Conservation (phyloP, 2,888 invertebrate species). For the Drosophila pseudotalamancana region DNA sequence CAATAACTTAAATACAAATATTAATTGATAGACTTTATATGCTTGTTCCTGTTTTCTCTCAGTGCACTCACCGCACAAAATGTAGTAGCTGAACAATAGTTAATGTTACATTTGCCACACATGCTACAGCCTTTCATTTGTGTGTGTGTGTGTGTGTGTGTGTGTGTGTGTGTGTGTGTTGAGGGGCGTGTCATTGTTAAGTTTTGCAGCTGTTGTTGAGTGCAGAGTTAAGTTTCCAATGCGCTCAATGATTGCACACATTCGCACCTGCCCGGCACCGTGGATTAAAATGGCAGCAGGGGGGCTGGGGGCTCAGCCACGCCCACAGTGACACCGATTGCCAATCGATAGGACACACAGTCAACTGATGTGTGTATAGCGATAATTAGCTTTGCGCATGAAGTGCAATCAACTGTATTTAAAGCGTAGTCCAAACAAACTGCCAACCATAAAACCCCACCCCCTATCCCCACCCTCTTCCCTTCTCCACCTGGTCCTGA, state of each 20-base stretch:
- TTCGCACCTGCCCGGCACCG: neutral
- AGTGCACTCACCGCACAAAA: constrained; percentile 11
- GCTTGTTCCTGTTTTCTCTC: neutral
- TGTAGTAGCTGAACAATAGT: constrained; percentile 21
- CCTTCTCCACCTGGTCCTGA: neutral
- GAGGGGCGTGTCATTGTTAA: constrained; percentile 14
- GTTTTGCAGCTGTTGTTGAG: constrained; percentile 31
- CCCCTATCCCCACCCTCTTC: neutral
- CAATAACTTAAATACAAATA: too few species aligned
- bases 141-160: neutral
- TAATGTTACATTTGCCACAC: constrained; percentile 8
- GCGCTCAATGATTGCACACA: constrained; percentile 31
- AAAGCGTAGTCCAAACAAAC: constrained; percentile 28
- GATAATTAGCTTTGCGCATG: constrained; percentile 41
- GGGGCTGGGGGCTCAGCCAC: constrained; percentile 5
- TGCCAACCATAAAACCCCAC: neutral
- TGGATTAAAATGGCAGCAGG: too few species aligned
- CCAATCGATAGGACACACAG: constrained; percentile 38
- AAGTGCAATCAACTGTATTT: constrained; percentile 28
- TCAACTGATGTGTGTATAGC: constrained; percentile 29
- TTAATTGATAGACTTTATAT: too few species aligned
- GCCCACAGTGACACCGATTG: constrained; percentile 28
- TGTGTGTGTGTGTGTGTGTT: neutral
- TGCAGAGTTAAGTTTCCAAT: constrained; percentile 39
- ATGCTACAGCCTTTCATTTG: neutral